Base-by-base conservation (phyloP, 2,113 vertebrate genomes). In the Athene cunicularia region DNA sequence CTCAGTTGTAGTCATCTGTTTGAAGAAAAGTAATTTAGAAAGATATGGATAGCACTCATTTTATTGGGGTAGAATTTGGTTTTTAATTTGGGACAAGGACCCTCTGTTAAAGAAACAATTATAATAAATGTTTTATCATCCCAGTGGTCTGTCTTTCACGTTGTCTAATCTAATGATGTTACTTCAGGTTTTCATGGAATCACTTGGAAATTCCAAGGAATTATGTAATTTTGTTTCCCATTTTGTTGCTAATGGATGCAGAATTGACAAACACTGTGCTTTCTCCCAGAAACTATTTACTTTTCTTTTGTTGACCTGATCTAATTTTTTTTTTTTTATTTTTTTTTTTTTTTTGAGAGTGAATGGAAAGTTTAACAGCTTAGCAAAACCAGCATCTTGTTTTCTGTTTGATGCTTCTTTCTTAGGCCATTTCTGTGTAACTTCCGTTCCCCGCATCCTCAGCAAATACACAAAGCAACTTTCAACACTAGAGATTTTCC, bases 221-320 rank as follows among this genome's bases (percentile, higher is more conserved):
- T 52, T 33, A 35, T 71, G 15, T 59, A 5, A 33, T 64, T 85
- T 81, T 89, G 2, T 92, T 80, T 60, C 59, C 43, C 37, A 35
- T 80, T 90, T 93, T 95, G 32, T 49, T 92, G 52, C 33, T 81
- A 50, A 41, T 62, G 58, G 14, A 60, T 93, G 84, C 63, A 67
- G 39, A 86, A 93, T 41, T 88, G 63, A 86, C 24, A n/a, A 6
- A 6, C 3, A 6, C 3, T 49, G 45, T 74, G 62, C 15, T 92
- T 63, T 91, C 58, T 88, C 45, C 64, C 23, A 56, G 66, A 70
- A 33, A 33, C 41, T n/a, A 13, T 56, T 85, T 81, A 53, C 28
- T 87, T 89, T 79, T 75, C 33, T 75, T 93, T 93, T 93, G 32
- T 52, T 81, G 41, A 58, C 28, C 18, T 59, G 33, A 80, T 56